Evolutionary conservation across 2,797 vertebrate species (phyloP), one percentile per base, ranked within the genome.

Genomic region (Argentina silus): DNA sequence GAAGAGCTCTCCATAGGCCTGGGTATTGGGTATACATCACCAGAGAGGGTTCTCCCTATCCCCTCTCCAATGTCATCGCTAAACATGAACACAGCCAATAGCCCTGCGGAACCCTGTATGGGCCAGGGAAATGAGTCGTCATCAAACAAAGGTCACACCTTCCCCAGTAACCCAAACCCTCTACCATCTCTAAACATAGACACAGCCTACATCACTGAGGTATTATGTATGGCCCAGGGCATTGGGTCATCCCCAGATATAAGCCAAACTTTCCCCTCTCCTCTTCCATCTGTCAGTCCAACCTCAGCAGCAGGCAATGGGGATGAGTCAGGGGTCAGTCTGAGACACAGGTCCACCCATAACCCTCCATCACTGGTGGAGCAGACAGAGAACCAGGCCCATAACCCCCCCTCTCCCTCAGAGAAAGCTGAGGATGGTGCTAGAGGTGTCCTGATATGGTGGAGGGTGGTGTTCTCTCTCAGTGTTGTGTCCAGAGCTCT

Each of bases 401-500:
- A 50, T 71, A 76, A 3, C 7, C 21, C 36, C 44, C 12, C 76
- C 71, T 67, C 71, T 67, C 27, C 60, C 62, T 84, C 85, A 44
- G 83, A 89, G 77, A 90, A 91, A 74, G 59, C 74, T 70, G 77
- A 90, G 72, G 83, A 73, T 63, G 82, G 88, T 36, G n/a, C 53
- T 65, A 77, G 47, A 53, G 74, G 61, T 17, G 43, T 86, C 10
- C 68, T 91, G 21, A 17, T 81, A 0, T 84, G 87, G 88, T 84
- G 86, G 83, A 84, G 73, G 36, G 75, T 93, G 56, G 82, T 93
- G 70, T 87, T 90, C 60, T 77, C 89, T 79, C 88, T 95, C n/a
- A 88, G 89, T 83, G 90, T 92, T 61, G 70, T 90, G 78, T 89
- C 89, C 72, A 94, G 92, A 82, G 94, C 94, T 73, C 72, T 96